Evolutionary conservation across 2,113 vertebrate genomes (phyloP), one percentile per base, ranked within the genome.

Genomic region (Axis porcinus): DNA sequence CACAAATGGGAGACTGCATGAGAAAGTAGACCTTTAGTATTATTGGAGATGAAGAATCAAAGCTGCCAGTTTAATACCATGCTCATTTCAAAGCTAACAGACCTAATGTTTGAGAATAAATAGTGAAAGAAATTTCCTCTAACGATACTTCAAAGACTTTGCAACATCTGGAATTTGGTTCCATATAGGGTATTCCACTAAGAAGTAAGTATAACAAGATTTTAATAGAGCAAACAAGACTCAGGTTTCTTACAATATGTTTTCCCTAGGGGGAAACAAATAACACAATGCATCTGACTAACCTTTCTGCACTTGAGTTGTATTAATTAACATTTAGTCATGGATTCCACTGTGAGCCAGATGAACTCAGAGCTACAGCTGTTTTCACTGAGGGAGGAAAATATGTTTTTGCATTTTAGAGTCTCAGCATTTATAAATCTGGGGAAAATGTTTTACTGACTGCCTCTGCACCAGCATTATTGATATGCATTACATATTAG

Each of bases 321-420:
- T 85, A 97, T 98, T 97, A 98, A 97, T 98, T 98, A 97, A 94
- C 95, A 96, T 95, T 97, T 96, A 97, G 94, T 97, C 97, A 98
- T 89, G 94, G 96, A 98, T 98, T 96, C 93, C 91, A 82, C 55
- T 33, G 15, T 55, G 74, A 97, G 91, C 95, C 97, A 95, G 96
- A 95, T 97, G 97, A 98, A 96, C 96, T 89, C 60, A 79, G 45
- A 15, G 76, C 92, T 85, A 87, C 96, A 98, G 98, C 97, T 98
- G 96, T 94, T 97, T 67, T 55, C 60, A 86, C 36, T 58, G 96
- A 94, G 55, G 94, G 96, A 94, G 67, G 96, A 96, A 97, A 98
- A 94, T 62, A 90, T 28, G 64, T 92, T 98, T 97, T 96, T 58
- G 10, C 89, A 85, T 95, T 97, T 96, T 67, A 86, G 92, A 98